Percentiles rank a stretch among this genome's conserved stretches.
Evolutionary conservation across 2,888 invertebrate species (phyloP).

Genomic region (Arctia plantaginis): DNA sequence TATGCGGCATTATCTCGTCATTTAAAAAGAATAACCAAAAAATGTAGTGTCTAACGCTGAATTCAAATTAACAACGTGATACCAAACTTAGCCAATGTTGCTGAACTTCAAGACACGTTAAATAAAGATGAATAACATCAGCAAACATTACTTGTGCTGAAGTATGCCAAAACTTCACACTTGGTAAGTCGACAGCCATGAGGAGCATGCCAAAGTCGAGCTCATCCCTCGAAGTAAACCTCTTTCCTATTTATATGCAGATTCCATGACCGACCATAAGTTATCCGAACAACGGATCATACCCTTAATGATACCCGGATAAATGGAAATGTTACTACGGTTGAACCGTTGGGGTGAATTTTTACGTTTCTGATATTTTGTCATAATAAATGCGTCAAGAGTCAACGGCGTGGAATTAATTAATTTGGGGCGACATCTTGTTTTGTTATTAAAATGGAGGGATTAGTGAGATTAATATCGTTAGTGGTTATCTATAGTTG

Average conservation of each 20-base stretch:
- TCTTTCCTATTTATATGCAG: slow-evolving; percentile 85
- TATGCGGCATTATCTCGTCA: background rate
- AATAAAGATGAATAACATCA: slow-evolving; percentile 29
- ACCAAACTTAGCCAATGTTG: slow-evolving; percentile 32
- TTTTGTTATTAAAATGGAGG: slow-evolving; percentile 76
- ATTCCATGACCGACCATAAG: slow-evolving; percentile 84
- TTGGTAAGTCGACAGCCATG: slow-evolving; percentile 36
- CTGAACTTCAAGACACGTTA: slow-evolving; percentile 24
- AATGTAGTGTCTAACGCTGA: background rate
- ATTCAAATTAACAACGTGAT: background rate
- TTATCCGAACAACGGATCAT: slow-evolving; percentile 84
- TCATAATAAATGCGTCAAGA: slow-evolving; percentile 64
- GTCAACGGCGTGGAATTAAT: slow-evolving; percentile 80
- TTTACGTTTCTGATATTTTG: slow-evolving; percentile 67
- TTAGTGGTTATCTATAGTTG: slow-evolving; percentile 47
- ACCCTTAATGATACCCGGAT: slow-evolving; percentile 80
- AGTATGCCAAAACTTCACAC: slow-evolving; percentile 35
- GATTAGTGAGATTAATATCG: slow-evolving; percentile 71
- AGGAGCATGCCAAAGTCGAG: slow-evolving; percentile 27
- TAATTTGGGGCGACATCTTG: slow-evolving; percentile 77
- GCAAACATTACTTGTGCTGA: slow-evolving; percentile 40
- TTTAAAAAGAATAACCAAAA: background rate
- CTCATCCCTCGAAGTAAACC: slow-evolving; percentile 65
- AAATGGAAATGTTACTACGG: slow-evolving; percentile 75
- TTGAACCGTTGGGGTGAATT: slow-evolving; percentile 64